Evolutionary conservation across 2,888 invertebrate species (phyloP), one percentile per base, ranked within the genome.

Genomic region (Tiliacea aurago): DNA sequence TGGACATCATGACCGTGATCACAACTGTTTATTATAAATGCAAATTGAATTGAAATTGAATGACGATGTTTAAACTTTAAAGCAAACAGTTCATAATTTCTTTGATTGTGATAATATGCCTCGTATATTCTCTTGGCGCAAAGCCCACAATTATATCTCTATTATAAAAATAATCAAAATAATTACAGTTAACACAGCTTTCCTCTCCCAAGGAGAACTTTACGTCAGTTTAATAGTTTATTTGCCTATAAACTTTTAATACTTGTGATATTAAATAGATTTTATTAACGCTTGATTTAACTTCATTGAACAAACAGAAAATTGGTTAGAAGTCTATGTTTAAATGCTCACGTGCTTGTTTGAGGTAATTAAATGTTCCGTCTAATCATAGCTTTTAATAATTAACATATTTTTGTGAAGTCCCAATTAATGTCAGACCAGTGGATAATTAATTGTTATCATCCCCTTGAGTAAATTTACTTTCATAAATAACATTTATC

Each of bases 401-500:
- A 83, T 75, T 66, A 79, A 81, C 41, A 80, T 76, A 76, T 70
- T 65, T 64, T 79, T 59, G 43, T 71, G 10, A 23, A 73, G n/a
- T 58, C 58, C 56, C 59, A 53, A 83, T 79, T 76, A 72, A 53
- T 37, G 70, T 70, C 62, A 62, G 61, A 3, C 3, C 73, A 18
- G 45, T 47, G 45, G 41, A 67, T 70, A 82, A 84, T 78, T 65
- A 78, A 81, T 84, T 76, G 56, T 68, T 73, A 73, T 81, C 73
- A 78, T 77, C 77, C 87, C 86, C 83, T 70, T 67, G 86, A 88
- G 88, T 83, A 84, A 90, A 89, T 90, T 87, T 88, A 86, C 85
- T 87, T 84, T 85, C 77, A 86, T 78, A 87, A 84, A 82, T 76
- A 81, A 89, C 86, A 87, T 91, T 89, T 92, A 90, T 93, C 91